phyloP scores from a whole-genome alignment of 2,113 vertebrate species.

The Hippocampus mohnikei region DNA sequence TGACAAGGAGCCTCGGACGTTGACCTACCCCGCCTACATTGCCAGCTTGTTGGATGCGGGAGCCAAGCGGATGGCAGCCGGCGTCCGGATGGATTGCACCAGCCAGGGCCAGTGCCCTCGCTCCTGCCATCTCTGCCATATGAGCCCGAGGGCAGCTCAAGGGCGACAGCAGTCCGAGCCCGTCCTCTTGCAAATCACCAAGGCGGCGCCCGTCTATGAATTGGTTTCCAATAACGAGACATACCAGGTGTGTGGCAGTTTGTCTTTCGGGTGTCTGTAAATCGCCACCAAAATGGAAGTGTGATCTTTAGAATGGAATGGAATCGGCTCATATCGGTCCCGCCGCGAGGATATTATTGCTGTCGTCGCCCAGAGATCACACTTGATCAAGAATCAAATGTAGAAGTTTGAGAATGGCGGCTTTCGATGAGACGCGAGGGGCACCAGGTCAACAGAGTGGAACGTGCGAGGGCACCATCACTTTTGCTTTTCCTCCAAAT shows the following conservation, averaged over 20 bases:
- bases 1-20: slow-evolving; percentile 87
- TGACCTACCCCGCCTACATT: slow-evolving; percentile 93
- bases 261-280: neutral
- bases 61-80: slow-evolving; percentile 85
- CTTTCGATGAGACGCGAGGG: too few relatives aligned
- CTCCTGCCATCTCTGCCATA: slow-evolving; percentile 90
- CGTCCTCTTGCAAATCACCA: slow-evolving; percentile 91
- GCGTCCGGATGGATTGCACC: slow-evolving; percentile 91
- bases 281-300: neutral
- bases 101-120: slow-evolving; percentile 89
- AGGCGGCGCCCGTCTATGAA: slow-evolving; percentile 89
- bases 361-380: neutral
- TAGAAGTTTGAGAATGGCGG: too few relatives aligned
- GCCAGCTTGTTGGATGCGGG: slow-evolving; percentile 90
- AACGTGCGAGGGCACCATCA: too few relatives aligned
- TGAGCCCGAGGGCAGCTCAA: slow-evolving; percentile 70
- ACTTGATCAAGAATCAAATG: neutral
- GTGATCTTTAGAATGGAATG: neutral
- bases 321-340: neutral
- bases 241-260: slow-evolving; percentile 78
- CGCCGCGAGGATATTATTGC: neutral
- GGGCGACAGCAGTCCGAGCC: slow-evolving; percentile 76
- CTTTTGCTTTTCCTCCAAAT: too few relatives aligned
- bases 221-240: slow-evolving; percentile 92
- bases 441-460: too few relatives aligned